phyloP scores from a whole-genome alignment of 2,888 invertebrate genomes.

The Xiphydria camelus region DNA sequence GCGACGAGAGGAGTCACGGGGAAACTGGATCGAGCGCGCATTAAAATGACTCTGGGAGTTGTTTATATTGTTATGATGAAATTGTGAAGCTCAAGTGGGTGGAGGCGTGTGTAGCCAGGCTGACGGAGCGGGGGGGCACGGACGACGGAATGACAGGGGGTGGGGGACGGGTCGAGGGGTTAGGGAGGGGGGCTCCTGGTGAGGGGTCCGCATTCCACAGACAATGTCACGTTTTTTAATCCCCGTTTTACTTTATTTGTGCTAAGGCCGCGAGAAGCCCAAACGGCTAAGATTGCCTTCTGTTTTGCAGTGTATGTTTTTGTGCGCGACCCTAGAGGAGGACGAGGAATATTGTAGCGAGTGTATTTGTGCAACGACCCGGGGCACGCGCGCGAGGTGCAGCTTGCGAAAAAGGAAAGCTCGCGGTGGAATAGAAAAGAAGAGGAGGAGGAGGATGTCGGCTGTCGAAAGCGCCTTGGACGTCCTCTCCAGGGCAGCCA shows the following conservation, averaged over 20 bases:
- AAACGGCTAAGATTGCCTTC: slow-evolving; percentile 32
- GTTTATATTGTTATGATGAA: slow-evolving; percentile 43
- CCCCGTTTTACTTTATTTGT: slow-evolving; percentile 55
- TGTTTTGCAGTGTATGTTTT: slow-evolving; percentile 10
- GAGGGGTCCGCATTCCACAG: slow-evolving; percentile 57
- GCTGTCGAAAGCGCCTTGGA: slow-evolving; percentile 83
- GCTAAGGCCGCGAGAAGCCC: slow-evolving; percentile 32
- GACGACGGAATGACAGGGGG: slow-evolving; percentile 3
- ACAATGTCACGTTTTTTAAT: slow-evolving; percentile 58
- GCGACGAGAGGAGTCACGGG: not conserved
- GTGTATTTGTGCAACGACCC: slow-evolving; percentile 7
- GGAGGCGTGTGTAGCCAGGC: slow-evolving; percentile 4
- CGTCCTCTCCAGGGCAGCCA: slow-evolving; percentile 84
- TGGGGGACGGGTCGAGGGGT: slow-evolving; percentile 17
- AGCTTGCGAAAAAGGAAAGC: slow-evolving; percentile 12
- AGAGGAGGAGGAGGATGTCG: slow-evolving; percentile 63
- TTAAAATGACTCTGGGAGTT: slow-evolving; percentile 10
- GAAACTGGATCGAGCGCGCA: not conserved
- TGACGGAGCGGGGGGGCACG: slow-evolving; percentile 9
- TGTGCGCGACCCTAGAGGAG: slow-evolving; percentile 1
- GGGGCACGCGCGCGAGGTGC: slow-evolving; percentile 10
- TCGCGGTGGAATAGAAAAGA: slow-evolving; percentile 5
- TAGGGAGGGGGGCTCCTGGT: slow-evolving; percentile 32
- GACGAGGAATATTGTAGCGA: not conserved
- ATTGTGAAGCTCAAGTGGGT: slow-evolving; percentile 30